A percentile compares a stretch with the other conserved stretches of the same genome.
These are phyloP conservation scores for Dreissena rostriformis DNA, from an alignment of 1,140 invertebrate genomes.

Conservation along the genomic window DNA sequence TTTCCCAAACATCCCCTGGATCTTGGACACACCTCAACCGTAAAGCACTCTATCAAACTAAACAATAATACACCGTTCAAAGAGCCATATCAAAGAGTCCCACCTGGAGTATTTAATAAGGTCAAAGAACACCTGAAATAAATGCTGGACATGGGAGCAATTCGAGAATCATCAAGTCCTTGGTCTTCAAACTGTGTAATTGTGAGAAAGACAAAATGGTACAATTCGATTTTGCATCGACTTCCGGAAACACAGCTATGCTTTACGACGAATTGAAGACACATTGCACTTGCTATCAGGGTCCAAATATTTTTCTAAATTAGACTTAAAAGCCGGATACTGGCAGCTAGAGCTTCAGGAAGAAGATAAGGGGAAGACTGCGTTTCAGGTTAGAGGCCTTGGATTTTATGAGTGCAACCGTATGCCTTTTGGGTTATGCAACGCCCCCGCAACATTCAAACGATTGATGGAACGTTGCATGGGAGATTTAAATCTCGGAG, in stretches of 20 bases:
- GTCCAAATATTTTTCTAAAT: conserved; percentile 36
- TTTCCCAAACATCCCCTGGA: background rate
- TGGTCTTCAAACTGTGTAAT: conserved; percentile 19
- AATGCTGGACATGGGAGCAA: conserved; percentile 5
- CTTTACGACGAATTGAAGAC: conserved; percentile 38
- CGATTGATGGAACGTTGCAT: conserved; percentile 71
- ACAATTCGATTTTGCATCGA: background rate
- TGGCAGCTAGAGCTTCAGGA: conserved; percentile 41
- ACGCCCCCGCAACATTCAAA: conserved; percentile 78
- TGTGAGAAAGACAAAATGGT: conserved; percentile 14
- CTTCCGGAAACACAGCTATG: background rate
- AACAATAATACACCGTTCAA: background rate
- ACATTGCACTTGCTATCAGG: conserved; percentile 26
- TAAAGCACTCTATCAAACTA: background rate
- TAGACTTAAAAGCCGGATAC: conserved; percentile 53
- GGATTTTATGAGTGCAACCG: conserved; percentile 69
- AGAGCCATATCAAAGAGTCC: background rate
- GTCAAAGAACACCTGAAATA: background rate
- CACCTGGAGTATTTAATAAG: background rate
- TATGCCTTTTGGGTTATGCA: conserved; percentile 81
- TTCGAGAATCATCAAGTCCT: background rate
- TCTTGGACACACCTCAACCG: background rate
- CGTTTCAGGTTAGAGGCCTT: background rate
- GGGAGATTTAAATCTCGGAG: conserved; percentile 20
- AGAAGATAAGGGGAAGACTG: conserved; percentile 15